Evolutionary conservation across 2,888 invertebrate species (phyloP).

Genomic region (Sphaerophoria rueppellii): DNA sequence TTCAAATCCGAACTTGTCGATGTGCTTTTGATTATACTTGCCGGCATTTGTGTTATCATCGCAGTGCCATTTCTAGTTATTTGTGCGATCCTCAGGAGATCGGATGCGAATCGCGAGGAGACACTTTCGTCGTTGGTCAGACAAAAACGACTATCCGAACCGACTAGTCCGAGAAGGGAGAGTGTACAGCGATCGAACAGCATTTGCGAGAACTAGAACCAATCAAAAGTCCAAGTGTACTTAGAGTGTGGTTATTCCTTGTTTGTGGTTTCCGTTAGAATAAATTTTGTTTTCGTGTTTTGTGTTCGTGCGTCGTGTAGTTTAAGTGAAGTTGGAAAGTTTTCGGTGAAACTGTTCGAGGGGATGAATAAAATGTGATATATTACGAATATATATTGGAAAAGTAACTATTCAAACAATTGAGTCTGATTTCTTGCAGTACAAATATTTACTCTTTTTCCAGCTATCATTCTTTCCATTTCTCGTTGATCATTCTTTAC

Average conservation of each 20-base stretch:
- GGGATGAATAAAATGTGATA: slow-evolving; percentile 61
- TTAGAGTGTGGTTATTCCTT: slow-evolving; percentile 17
- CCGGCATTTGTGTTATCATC: slow-evolving; percentile 78
- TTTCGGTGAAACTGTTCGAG: slow-evolving; percentile 41
- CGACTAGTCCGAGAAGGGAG: slow-evolving; percentile 31
- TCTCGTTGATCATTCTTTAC: no score
- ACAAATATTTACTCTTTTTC: neutral
- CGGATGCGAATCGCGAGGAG: slow-evolving; percentile 75
- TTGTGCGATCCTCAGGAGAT: slow-evolving; percentile 79
- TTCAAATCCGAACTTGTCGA: slow-evolving; percentile 79
- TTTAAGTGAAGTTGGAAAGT: slow-evolving; percentile 37
- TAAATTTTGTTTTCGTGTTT: slow-evolving; percentile 19
- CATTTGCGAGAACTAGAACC: slow-evolving; percentile 46
- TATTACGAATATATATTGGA: slow-evolving; percentile 64
- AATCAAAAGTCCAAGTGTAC: slow-evolving; percentile 43
- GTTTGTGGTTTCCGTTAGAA: slow-evolving; percentile 6
- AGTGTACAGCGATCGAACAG: slow-evolving; percentile 51
- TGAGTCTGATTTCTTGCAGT: neutral
- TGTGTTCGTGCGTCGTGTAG: slow-evolving; percentile 18
- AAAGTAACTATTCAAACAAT: slow-evolving; percentile 33
- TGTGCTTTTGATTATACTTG: slow-evolving; percentile 79
- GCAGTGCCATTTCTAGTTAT: slow-evolving; percentile 80
- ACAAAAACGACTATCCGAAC: slow-evolving; percentile 47
- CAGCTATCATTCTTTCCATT: neutral
- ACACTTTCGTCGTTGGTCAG: slow-evolving; percentile 18